Evolutionary conservation across 2,797 vertebrate genomes (phyloP), one percentile per base, ranked within the genome.

Genomic region (Orestias chungarensis): DNA sequence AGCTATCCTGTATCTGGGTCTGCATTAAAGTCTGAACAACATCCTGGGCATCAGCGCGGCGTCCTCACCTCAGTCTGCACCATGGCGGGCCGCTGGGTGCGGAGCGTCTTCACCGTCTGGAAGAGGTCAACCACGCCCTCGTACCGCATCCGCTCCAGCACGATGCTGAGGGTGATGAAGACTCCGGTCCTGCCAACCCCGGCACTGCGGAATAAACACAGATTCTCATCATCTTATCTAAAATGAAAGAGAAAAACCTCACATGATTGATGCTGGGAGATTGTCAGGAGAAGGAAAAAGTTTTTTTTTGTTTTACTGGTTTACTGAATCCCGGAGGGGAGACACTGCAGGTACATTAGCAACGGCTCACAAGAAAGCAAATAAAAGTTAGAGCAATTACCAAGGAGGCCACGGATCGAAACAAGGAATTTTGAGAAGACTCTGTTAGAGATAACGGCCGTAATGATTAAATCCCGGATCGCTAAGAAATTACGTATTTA

Each of bases 61-160:
- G 38, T 38, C 15, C 81, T 54, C 86, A 98, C 97, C 96, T 98
- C 97, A 67, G 97, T 98, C 93, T 98, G 97, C 93, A 98, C 97
- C 97, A 98, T 98, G 89, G 97, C 97, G 0, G 97, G 97, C 85
- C 97, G 93, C 94, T 98, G 97, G 0, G 97, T 98, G 81, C 97
- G 95, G 82, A 98, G 93, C 25, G 96, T 98, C 94, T 98, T 98
- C 89, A 98, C 97, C 0, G 97, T 98, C 94, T 98, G 97, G 93
- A 98, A 98, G 92, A 98, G 96, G 93, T 98, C 97, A 25, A 98
- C 97, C 90, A 97, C 96, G 0, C 97, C 97, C 88, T 98, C 97
- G 0, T 98, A 98, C 89, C 96, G 95, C 97, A 98, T 98, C 82
- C 96, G 95, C 93, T 98, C 97, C 94, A 98, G 93, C 84, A 98